Evolutionary conservation across 2,113 vertebrate species (phyloP).

Genomic region (Coptodon bakossiorum): DNA sequence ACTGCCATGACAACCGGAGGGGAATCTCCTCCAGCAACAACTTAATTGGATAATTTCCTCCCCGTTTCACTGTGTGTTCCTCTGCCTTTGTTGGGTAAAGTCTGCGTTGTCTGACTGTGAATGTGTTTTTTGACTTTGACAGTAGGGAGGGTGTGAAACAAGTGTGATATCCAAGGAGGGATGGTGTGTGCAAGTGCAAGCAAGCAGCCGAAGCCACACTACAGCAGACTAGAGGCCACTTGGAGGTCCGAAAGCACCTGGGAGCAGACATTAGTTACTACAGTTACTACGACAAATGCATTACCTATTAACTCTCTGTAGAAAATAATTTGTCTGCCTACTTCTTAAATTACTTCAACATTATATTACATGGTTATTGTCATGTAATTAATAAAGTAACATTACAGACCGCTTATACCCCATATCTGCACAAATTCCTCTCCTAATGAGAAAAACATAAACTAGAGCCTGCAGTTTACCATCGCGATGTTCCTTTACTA

Average conservation of each 20-base stretch:
- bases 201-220: not conserved
- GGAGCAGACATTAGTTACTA: not conserved
- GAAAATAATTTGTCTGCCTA: not conserved
- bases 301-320: not conserved
- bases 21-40: conserved; percentile 56
- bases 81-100: conserved; percentile 41
- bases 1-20: conserved; percentile 50
- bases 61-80: conserved; percentile 17
- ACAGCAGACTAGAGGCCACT: not conserved
- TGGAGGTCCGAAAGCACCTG: not conserved
- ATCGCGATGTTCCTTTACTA: not conserved
- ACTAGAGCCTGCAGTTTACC: not conserved
- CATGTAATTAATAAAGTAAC: not conserved
- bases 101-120: conserved; percentile 14
- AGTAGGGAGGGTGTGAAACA: not conserved
- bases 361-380: not conserved
- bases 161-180: not conserved
- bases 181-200: not conserved
- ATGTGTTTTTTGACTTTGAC: conserved; percentile 7
- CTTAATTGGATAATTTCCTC: conserved; percentile 67
- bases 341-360: not conserved
- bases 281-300: not conserved
- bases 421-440: not conserved
- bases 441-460: not conserved
- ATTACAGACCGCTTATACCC: not conserved